Evolutionary conservation across 2,888 invertebrate genomes (phyloP), one percentile per base, ranked within the genome.

Genomic region (Cephus pulcher): DNA sequence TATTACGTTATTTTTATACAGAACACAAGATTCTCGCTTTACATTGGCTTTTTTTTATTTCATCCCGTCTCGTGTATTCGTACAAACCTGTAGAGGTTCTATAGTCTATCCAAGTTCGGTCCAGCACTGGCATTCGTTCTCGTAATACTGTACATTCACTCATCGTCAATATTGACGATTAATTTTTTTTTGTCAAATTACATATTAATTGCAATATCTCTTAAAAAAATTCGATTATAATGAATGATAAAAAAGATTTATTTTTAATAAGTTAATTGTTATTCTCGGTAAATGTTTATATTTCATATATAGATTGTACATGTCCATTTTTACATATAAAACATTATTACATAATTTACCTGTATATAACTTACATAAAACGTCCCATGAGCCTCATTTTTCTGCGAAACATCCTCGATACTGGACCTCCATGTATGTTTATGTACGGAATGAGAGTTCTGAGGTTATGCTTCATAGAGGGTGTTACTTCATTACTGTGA

Each of bases 401-500:
- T 56, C 1, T 12, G 12, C 12, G 3, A 3, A 11, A 12, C 11
- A 35, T 12, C 33, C 33, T 33, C 35, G 35, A 12, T 12, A 15
- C 78, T 77, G 3, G 11, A 35, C 82, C 84, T 30, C 80, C 84
- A 33, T 70, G 79, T 32, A 80, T 32, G 6, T 4, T 35, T 32
- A 85, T 80, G 34, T 73, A 70, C 12, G 82, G 79, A 34, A 82
- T 34, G 69, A 85, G 71, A 15, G 75, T 40, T 11, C 34, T 33
- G 35, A 85, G 77, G 12, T 80, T 6, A 9, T 71, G 33, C 76
- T 79, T 80, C 75, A 75, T 78, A 6, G 33, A 34, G 23, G n/a
- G 12, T 4, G 69, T 56, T 11, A 85, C 11, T 0, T 74, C 30
- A 15, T 76, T 35, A n/a, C 81, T 79, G 11, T 70, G 75, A 68